Base-by-base conservation (phyloP, 2,888 invertebrate species). In the Tiliacea aurago region DNA sequence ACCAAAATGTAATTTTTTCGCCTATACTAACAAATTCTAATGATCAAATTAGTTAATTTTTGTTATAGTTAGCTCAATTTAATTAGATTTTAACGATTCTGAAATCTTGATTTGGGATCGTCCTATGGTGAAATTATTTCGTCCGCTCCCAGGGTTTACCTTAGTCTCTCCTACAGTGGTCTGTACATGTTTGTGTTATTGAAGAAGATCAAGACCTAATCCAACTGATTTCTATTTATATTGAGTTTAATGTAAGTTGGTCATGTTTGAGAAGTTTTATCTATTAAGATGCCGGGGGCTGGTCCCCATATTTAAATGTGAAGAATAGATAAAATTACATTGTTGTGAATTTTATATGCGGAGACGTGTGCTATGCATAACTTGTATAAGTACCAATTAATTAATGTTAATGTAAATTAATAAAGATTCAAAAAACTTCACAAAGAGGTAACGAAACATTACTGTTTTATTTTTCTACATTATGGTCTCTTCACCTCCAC, bases 321-420 rank as follows among this genome's bases (percentile, higher is more conserved):
- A 89, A 91, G 86, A 73, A 90, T 90, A 87, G 83, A 82, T 86
- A 86, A 89, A 88, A 89, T 86, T 90, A 90, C 89, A 89, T 92
- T 94, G 94, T 95, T 95, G 93, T 93, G 92, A 93, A 91, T 94
- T 95, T 94, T 94, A 92, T 94, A 91, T 91, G 90, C 89, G 90
- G 90, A 90, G 88, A 89, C 88, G 89, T 89, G 90, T 90, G 88
- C 87, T 85, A 87, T 90, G 90, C 89, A 90, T 85, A 85, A 89
- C 86, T 87, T 90, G 90, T 91, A 87, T 90, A 91, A 90, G 90
- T 92, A 93, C 91, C 90, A 91, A 92, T 90, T 90, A 91, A 91
- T 91, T 90, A 91, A 90, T 92, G 91, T 92, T 92, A 90, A 87
- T 86, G 86, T 92, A 90, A 90, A 88, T 81, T 80, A 90, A 91